Evolutionary conservation across 2,888 invertebrate genomes (phyloP), one percentile per base, ranked within the genome.

Genomic region (Homarus gammarus): DNA sequence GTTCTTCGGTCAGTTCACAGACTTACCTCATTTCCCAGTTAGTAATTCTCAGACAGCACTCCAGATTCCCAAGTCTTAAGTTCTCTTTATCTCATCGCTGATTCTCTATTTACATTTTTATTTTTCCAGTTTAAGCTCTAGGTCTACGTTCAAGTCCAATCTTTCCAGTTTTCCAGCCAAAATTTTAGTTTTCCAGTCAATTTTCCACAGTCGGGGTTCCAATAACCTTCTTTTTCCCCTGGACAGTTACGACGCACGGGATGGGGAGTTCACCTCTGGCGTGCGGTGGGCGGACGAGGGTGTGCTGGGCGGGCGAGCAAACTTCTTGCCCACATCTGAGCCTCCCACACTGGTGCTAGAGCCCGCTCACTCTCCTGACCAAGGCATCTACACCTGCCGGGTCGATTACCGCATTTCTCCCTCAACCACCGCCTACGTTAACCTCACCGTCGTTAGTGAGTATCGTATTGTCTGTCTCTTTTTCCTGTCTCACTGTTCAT

Each of bases 211-310:
- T 10, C 5, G 27, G 27, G 3, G 22, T n/a, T 51, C 40, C 40
- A 36, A n/a, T 27, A 27, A 27, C 12, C 56, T 56, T 27, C 51
- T 44, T 86, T 31, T 8, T 64, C 27, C 31, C 51, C 36, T 61
- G 49, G 51, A 95, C 84, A 92, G 92, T 72, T 92, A 92, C 82
- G 97, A 97, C 94, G 96, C 94, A 96, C 95, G 97, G 90, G 97
- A 97, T 92, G 95, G 97, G 78, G 96, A 96, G 93, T 96, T 97
- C 93, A 96, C 96, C 89, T 95, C 96, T 82, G 97, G 97, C 0
- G 97, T 97, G 93, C 95, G 97, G 92, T 98, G 98, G 98, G 97
- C 97, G 6, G 97, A 97, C 94, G 97, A 97, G 93, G 96, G 96
- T 92, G 96, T 97, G 61, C 97, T 98, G 93, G 96, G 97, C 10